Evolutionary conservation across 1,140 invertebrate genomes (phyloP).

Genomic region (Drosophila lowei): DNA sequence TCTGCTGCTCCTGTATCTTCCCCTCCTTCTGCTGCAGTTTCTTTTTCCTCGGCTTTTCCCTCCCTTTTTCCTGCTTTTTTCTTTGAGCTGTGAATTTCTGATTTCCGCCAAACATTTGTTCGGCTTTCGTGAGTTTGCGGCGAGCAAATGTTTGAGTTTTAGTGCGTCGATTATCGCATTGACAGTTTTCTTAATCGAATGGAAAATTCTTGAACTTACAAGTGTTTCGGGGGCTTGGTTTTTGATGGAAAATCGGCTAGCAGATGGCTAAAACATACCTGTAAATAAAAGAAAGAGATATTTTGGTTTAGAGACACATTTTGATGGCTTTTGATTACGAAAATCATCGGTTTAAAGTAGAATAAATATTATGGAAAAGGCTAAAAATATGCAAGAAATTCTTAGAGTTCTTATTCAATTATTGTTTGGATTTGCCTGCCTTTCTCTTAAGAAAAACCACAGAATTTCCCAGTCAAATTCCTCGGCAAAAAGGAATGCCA

Average conservation of each 20-base stretch:
- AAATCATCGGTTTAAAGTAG: too few relatives aligned
- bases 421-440: too few relatives aligned
- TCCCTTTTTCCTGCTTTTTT: slow-evolving; percentile 13
- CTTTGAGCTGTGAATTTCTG: slow-evolving; percentile 45
- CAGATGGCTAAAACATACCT: slow-evolving; percentile 47
- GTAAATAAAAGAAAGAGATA: slow-evolving; percentile 28
- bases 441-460: too few relatives aligned
- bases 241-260: background rate
- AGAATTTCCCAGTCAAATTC: too few relatives aligned
- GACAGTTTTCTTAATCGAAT: slow-evolving; percentile 25
- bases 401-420: too few relatives aligned
- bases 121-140: slow-evolving; percentile 23
- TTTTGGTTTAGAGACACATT: background rate
- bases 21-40: background rate
- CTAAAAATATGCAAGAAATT: too few relatives aligned
- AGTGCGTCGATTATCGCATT: slow-evolving; percentile 31
- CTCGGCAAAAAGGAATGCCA: too few relatives aligned
- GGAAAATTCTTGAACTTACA: slow-evolving; percentile 3
- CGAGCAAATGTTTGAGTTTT: slow-evolving; percentile 57
- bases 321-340: too few relatives aligned
- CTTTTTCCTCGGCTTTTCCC: slow-evolving; percentile 5
- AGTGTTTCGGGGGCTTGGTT: too few relatives aligned
- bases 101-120: slow-evolving; percentile 42
- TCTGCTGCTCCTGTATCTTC: too few relatives aligned
- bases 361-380: too few relatives aligned